Evolutionary conservation across 2,113 vertebrate species (phyloP).

Genomic region (Rhea pennata): DNA sequence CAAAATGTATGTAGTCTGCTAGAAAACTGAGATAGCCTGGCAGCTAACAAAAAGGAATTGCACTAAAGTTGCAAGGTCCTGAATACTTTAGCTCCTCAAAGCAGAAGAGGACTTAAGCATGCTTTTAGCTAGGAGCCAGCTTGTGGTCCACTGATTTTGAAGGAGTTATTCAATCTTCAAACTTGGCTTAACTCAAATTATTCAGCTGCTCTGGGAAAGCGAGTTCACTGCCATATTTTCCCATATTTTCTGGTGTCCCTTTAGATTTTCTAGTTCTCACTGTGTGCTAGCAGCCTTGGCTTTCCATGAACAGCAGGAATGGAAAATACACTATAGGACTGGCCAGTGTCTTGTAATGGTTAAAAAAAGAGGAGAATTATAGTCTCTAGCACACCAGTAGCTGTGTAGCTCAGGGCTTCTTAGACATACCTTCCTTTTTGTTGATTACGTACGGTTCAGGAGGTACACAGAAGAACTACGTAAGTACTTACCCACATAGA

Average conservation of each 20-base stretch:
- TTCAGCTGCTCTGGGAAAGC: background rate
- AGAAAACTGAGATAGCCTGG: background rate
- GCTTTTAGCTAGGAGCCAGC: background rate
- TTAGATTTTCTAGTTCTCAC: background rate
- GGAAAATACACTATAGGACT: background rate
- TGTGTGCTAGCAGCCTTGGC: background rate
- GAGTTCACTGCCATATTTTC: background rate
- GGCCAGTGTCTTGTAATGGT: background rate
- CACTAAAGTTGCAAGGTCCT: background rate
- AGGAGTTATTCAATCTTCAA: background rate
- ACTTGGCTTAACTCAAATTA: background rate
- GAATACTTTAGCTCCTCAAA: background rate
- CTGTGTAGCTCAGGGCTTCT: background rate
- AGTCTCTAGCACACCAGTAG: too few species aligned
- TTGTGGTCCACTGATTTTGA: background rate
- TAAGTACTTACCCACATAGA: background rate
- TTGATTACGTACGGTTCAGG: background rate
- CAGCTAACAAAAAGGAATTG: background rate
- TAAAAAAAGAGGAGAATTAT: background rate
- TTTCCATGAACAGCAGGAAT: background rate
- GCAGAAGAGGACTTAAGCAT: background rate
- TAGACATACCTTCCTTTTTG: background rate
- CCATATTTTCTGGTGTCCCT: background rate
- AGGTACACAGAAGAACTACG: background rate
- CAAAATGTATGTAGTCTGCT: background rate